A percentile compares a stretch with the other conserved stretches of the same genome.
These are phyloP conservation scores for Hozukius guyotensis DNA, from an alignment of 2,797 vertebrate genomes.

Conservation along the genomic window DNA sequence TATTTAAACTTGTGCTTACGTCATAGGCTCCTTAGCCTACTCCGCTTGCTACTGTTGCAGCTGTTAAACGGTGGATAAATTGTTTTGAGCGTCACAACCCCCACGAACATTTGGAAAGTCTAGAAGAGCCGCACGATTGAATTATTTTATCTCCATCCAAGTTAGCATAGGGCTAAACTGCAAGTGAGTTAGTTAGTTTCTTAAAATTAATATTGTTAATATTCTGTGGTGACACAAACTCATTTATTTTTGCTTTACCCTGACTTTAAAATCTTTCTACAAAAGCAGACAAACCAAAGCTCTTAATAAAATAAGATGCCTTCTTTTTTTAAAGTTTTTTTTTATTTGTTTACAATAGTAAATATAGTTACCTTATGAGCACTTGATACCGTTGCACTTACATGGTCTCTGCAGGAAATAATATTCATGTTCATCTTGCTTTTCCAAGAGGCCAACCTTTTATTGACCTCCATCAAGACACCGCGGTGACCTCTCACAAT, in stretches of 20 bases:
- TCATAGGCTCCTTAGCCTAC: too few species aligned
- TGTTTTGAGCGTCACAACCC: too few species aligned
- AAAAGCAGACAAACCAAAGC: background rate
- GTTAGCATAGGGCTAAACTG: too few species aligned
- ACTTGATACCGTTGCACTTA: background rate
- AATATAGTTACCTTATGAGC: background rate
- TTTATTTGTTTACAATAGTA: background rate
- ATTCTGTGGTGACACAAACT: too few species aligned
- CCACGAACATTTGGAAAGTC: too few species aligned
- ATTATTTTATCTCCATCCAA: too few species aligned
- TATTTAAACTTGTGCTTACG: too few species aligned
- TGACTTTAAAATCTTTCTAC: background rate
- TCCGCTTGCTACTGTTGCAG: too few species aligned
- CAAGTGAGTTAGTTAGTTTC: too few species aligned
- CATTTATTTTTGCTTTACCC: background rate
- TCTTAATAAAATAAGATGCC: background rate
- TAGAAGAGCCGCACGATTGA: too few species aligned
- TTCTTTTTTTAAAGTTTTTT: background rate
- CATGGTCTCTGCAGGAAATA: background rate
- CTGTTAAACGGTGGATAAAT: too few species aligned
- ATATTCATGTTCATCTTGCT: background rate
- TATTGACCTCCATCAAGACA: conserved; percentile 26
- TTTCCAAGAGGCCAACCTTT: conserved; percentile 10
- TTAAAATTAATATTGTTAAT: too few species aligned
- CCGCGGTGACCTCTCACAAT: background rate